Base-by-base conservation (phyloP, 2,113 vertebrate genomes). In the Talpa occidentalis region DNA sequence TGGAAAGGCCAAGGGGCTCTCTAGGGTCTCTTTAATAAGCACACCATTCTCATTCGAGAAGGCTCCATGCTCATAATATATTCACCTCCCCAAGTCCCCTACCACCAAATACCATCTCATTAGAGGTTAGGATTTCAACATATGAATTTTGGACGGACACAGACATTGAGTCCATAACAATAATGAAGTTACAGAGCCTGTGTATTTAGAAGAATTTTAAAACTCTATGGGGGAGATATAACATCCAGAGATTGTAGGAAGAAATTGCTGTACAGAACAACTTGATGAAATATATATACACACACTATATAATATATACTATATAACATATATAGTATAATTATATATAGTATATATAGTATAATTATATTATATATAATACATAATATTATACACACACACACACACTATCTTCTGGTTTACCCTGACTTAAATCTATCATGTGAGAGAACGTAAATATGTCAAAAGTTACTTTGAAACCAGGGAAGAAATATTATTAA, bases 401-500 rank as follows among this genome's bases (percentile, higher is more conserved):
- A n/a, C n/a, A n/a, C n/a, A 2, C 35, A 52, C 16, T 52, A 16
- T 52, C 49, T 52, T 15, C 49, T 69, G 67, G 69, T 72, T 70
- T 42, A 24, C 35, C 40, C 10, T 22, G 70, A 3, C 42, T 47
- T 89, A 77, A n/a, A 64, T 26, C 30, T 83, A 88, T 94, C 37
- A 83, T 84, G 64, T 94, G 82, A 93, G 42, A 86, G 85, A 82
- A 92, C 32, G 67, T 67, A 92, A 91, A 94, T 79, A 67, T 24
- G 59, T 83, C 91, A 83, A 85, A 95, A 94, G 35, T 66, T 94
- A 81, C 82, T 83, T 95, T 95, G 80, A 93, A 91, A 84, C n/a
- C 11, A 69, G 54, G 19, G 72, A 84, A 96, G 54, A 93, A 94
- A 84, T 79, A 92, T 69, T 91, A 90, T 67, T 92, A 74, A 87